Base-by-base conservation (phyloP, 2,797 vertebrate genomes). In the Phalloptychus januarius region DNA sequence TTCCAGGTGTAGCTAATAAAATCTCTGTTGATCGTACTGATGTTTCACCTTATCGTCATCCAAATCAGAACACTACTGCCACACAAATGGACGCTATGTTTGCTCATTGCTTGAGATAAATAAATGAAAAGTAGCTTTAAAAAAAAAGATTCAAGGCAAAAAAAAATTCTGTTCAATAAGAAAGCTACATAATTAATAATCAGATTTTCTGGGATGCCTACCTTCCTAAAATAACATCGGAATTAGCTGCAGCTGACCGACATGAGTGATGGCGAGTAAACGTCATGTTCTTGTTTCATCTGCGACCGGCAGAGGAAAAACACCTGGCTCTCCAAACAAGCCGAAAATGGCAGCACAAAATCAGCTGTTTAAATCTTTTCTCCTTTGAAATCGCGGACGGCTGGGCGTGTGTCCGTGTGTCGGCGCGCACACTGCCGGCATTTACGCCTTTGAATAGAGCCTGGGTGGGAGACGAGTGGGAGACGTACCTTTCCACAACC, bases 361-460 rank as follows among this genome's bases (percentile, higher is more conserved):
- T 83, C 56, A 36, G 28, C 84, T 75, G 74, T 82, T 54, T 89
- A 85, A 71, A 85, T 85, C 79, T 50, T 33, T 70, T 76, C 40
- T 8, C 61, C 83, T 90, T 89, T 92, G 89, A 91, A 88, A 88
- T 71, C 20, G 80, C 25, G 15, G 82, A 75, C 0, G 73, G 3
- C 71, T 28, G 42, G 82, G 80, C 31, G 82, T 79, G 84, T 74
- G 83, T 90, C 87, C 83, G 79, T 33, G 81, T 77, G 81, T 16
- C n/a, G 28, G 71, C 86, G 71, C 86, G 85, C 78, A 91, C 89
- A 92, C 84, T 85, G 86, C 76, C 82, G 58, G 87, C 85, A 88
- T 90, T 90, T 88, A 89, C 76, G 79, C 58, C 78, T 87, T 79
- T 85, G 91, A 91, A 90, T 91, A 81, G 83, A 77, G 79, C 76